Conservation (phyloP, 2,888 invertebrate species). For the Aspidiotus rigidus region DNA sequence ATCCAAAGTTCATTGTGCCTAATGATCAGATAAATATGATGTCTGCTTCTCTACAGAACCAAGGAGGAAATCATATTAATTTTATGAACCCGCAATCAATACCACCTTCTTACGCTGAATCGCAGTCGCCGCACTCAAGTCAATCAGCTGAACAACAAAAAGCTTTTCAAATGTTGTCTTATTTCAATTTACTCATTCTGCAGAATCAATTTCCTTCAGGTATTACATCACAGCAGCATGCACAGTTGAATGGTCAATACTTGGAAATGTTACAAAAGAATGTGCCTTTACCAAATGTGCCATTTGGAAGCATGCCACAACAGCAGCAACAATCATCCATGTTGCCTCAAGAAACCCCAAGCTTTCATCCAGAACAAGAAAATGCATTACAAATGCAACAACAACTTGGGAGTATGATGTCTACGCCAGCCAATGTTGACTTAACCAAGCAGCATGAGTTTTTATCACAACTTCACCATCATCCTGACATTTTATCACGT, state of each 20-base stretch:
- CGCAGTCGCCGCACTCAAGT: neutral
- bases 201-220: constrained; percentile 13
- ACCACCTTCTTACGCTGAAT: neutral
- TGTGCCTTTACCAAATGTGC: constrained; percentile 6
- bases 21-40: constrained; percentile 11
- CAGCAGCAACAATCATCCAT: neutral
- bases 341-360: neutral
- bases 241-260: neutral
- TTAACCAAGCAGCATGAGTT: constrained; percentile 12
- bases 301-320: neutral
- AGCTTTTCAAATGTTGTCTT: constrained; percentile 2
- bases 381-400: constrained; percentile 15
- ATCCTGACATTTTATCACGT: constrained; percentile 13
- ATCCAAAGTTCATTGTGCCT: neutral
- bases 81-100: neutral
- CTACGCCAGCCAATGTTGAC: constrained; percentile 3
- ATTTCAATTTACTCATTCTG: constrained; percentile 10
- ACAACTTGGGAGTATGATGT: neutral
- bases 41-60: constrained; percentile 1
- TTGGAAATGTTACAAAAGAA: constrained; percentile 1
- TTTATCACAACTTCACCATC: constrained; percentile 11
- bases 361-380: constrained; percentile 5
- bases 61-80: neutral
- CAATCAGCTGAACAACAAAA: neutral
- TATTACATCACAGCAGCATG: constrained; percentile 1